Evolutionary conservation across 2,888 invertebrate genomes (phyloP), one percentile per base, ranked within the genome.

Genomic region (Hoplodrina blanda): DNA sequence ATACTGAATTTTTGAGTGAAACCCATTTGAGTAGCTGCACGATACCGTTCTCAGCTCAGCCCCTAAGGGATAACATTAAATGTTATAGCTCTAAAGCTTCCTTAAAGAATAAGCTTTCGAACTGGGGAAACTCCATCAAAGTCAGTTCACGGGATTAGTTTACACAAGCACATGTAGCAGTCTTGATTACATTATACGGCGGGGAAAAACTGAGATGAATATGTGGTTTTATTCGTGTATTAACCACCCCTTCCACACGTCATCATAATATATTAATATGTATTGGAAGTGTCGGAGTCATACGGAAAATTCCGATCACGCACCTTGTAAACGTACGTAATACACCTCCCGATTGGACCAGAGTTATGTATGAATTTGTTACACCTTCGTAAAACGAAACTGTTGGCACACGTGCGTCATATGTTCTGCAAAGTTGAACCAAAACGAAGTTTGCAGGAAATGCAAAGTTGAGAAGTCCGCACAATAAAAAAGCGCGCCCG

Each of bases 231-330:
- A 80, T 65, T 63, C 61, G 46, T 55, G 62, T 68, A 33, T 50
- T 68, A 78, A 49, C 62, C 60, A 59, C 54, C 63, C 66, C 25
- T 55, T 59, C 64, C 37, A 49, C 69, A 69, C 64, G 63, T 64
- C 63, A 76, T 64, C 78, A 53, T 84, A 75, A 78, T 78, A 66
- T 75, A 84, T 82, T 84, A 75, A 84, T 81, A 84, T 81, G 77
- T 81, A 81, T 77, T 62, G 78, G 66, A 70, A 70, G 52, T 69
- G 54, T 66, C 78, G 68, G 59, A 62, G 54, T 44, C 50, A 61
- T 25, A 55, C n/a, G 25, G 53, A 55, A 66, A 73, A 81, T 81
- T 73, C 81, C 57, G 73, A 83, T 81, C 84, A 83, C 78, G 84
- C 56, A 65, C 66, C 63, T 60, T 69, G 72, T 69, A 83, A 73